Percentiles rank a stretch among this genome's conserved stretches.
phyloP scores from a whole-genome alignment of 2,888 invertebrate genomes.

The Ophion ventricosus region DNA sequence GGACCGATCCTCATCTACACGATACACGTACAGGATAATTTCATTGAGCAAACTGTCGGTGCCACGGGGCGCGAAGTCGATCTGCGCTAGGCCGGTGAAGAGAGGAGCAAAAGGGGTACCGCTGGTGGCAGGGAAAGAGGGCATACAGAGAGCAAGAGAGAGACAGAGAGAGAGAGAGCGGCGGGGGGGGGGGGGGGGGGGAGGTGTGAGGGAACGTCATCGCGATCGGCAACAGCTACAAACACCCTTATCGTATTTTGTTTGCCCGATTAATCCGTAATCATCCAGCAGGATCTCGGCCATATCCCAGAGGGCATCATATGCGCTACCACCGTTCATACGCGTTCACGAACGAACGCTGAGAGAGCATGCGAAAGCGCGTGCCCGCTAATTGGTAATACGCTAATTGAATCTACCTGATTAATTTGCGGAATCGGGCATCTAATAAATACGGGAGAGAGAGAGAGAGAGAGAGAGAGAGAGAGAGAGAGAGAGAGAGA shows the following conservation, averaged over 20 bases:
- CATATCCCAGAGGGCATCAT: conserved; percentile 49
- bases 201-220: conserved; percentile 54
- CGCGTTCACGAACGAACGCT: conserved; percentile 30
- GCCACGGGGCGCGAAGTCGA: conserved; percentile 49
- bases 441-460: conserved; percentile 78
- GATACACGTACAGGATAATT: conserved; percentile 37
- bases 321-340: conserved; percentile 1
- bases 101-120: background rate
- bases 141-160: background rate
- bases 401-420: conserved; percentile 81
- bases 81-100: conserved; percentile 4
- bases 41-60: conserved; percentile 58
- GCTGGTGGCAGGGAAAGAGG: background rate
- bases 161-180: background rate
- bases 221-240: conserved; percentile 57
- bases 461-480: conserved; percentile 34
- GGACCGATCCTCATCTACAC: background rate
- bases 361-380: conserved; percentile 73
- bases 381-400: conserved; percentile 80
- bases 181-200: conserved; percentile 11
- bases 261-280: conserved; percentile 74
- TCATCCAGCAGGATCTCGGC: conserved; percentile 75
- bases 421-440: conserved; percentile 79
- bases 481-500: no score
- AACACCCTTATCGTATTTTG: conserved; percentile 68